Base-by-base conservation (phyloP, 2,113 vertebrate species). In the Danionella cerebrum region DNA sequence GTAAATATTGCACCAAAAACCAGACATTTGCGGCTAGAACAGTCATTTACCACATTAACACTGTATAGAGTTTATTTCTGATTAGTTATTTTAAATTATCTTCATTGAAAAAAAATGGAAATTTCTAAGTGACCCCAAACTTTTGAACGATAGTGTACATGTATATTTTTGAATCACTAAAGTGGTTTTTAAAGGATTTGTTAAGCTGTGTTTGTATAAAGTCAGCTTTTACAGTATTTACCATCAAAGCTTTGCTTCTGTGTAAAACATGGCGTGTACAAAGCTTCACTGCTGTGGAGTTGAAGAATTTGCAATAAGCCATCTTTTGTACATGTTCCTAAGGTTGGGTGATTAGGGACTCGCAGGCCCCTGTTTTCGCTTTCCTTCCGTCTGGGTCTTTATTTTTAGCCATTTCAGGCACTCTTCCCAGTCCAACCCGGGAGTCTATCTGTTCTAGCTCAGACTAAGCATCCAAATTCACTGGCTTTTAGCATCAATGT, bases 381-480 rank as follows among this genome's bases (percentile, higher is more conserved):
- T 13, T 58, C 18, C 44, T 35, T 45, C 13, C 31, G 39, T 35
- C 39, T 68, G 19, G 1, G n/a, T 51, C 31, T 67, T 72, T 72
- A 72, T 72, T 72, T 67, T 67, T 72, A 60, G 70, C 55, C 38
- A 33, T 45, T 44, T 62, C 38, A 66, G 70, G 70, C 64, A 67
- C 44, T 36, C 55, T 52, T 72, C 70, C 64, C 64, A 62, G 54
- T 72, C 70, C 47, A 60, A 63, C 70, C 70, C 50, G 64, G 63
- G 70, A 60, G 62, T 41, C 67, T 57, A 35, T 65, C 62, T 59
- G 70, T 71, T 48, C 62, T 57, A 57, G 45, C 62, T 51, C 62
- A 21, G 31, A 44, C 45, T 48, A 58, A 38, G 16, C 7, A 31
- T 21, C 16, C 35, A 45, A 19, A 58, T 58, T 65, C 69, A 36